These are phyloP conservation scores for Varroa destructor DNA, from an alignment of 1,140 invertebrate genomes.

Conservation along the genomic window DNA sequence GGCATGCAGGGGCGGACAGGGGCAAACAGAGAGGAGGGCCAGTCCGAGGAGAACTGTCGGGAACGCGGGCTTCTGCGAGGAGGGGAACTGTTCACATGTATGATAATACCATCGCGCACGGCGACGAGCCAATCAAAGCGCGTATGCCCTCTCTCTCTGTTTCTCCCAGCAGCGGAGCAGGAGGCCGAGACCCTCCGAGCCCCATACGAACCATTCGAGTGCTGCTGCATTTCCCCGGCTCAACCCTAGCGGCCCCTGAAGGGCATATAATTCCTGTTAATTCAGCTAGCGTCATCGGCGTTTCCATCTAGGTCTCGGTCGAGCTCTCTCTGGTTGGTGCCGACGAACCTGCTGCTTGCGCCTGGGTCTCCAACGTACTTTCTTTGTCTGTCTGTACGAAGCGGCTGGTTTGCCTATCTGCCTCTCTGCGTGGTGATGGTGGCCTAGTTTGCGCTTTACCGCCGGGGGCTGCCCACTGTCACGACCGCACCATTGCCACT, in stretches of 20 bases:
- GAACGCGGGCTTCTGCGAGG: not conserved
- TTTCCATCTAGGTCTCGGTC: too few relatives aligned
- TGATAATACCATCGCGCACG: constrained; percentile 25
- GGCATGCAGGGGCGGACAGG: not conserved
- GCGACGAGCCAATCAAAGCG: constrained; percentile 26
- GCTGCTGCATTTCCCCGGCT: not conserved
- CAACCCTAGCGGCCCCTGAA: not conserved
- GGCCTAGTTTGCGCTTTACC: too few relatives aligned
- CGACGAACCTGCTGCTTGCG: too few relatives aligned
- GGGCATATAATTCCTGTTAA: constrained; percentile 27
- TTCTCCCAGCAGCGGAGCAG: too few relatives aligned
- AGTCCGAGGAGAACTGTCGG: not conserved
- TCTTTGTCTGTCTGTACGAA: constrained; percentile 6
- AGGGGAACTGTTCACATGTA: constrained; percentile 14
- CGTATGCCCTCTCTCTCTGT: constrained; percentile 22
- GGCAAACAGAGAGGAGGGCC: constrained; percentile 5
- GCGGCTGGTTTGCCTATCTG: not conserved
- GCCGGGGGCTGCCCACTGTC: too few relatives aligned
- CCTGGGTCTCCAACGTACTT: not conserved
- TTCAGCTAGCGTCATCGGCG: constrained; percentile 7
- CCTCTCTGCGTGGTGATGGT: not conserved
- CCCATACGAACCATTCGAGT: not conserved
- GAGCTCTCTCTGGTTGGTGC: too few relatives aligned
- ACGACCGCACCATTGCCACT: too few relatives aligned
- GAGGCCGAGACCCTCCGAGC: not conserved